Percentiles rank a stretch among this genome's conserved stretches.
Evolutionary conservation across 2,888 invertebrate genomes (phyloP).

Genomic region (Prenolepis imparis): DNA sequence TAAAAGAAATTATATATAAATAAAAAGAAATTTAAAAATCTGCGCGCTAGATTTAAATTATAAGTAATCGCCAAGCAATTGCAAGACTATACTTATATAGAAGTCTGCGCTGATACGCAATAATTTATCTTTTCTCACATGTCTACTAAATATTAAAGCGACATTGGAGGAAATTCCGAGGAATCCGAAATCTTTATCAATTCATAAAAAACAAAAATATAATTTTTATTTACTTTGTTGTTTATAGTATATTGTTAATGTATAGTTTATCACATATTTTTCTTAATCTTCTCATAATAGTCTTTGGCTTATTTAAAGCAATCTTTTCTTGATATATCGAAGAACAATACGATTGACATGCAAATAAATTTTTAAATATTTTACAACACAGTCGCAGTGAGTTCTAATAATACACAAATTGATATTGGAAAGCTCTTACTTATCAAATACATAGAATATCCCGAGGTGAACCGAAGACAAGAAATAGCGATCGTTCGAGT

Average conservation of each 20-base stretch:
- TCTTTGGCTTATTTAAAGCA: background rate
- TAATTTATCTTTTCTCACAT: conserved; percentile 68
- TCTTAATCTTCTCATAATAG: background rate
- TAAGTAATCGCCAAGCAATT: conserved; percentile 56
- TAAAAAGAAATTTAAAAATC: conserved; percentile 68
- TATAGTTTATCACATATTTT: background rate
- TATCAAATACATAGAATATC: conserved; percentile 41
- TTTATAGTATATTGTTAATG: background rate
- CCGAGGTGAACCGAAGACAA: conserved; percentile 56
- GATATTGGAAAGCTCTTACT: conserved; percentile 23
- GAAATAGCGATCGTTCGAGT: conserved; percentile 62
- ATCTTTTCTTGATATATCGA: background rate
- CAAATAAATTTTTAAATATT: background rate
- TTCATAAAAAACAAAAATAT: background rate
- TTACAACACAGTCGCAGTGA: background rate
- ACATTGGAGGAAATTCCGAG: background rate
- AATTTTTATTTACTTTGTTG: background rate
- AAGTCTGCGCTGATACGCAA: conserved; percentile 59
- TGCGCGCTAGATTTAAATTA: conserved; percentile 68
- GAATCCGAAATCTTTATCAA: background rate
- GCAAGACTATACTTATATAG: conserved; percentile 65
- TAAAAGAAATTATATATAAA: conserved; percentile 54
- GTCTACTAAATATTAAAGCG: conserved; percentile 37
- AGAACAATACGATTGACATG: background rate
- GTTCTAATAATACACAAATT: background rate